Percentiles rank a stretch among this genome's conserved stretches.
Conservation (phyloP, 2,797 vertebrate species). For the Sibirionetta formosa region DNA sequence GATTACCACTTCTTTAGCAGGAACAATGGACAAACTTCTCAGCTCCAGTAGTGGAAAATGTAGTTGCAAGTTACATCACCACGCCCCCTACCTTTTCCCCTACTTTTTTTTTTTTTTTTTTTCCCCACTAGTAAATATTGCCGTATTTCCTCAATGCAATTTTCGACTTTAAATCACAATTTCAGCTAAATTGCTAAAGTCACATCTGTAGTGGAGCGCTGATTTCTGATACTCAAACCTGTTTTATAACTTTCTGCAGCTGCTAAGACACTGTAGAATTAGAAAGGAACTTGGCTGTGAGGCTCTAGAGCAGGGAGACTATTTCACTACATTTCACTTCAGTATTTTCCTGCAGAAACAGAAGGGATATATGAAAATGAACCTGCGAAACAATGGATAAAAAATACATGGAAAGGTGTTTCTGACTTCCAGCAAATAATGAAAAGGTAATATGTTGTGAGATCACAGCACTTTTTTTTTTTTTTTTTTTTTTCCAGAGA, state of each 20-base stretch:
- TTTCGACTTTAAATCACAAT: neutral
- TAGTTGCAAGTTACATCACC: neutral
- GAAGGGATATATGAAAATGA: constrained; percentile 14
- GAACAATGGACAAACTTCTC: neutral
- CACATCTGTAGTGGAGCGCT: neutral
- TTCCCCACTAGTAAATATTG: neutral
- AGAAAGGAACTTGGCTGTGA: constrained; percentile 12
- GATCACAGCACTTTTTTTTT: neutral
- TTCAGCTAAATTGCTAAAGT: neutral
- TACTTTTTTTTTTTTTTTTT: neutral
- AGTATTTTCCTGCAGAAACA: constrained; percentile 24
- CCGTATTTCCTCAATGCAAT: neutral
- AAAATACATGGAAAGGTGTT: neutral
- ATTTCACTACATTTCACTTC: neutral
- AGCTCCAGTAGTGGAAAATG: neutral
- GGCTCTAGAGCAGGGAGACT: neutral
- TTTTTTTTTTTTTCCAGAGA: neutral
- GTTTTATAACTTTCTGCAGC: constrained; percentile 17
- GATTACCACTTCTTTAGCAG: neutral
- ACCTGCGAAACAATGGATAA: neutral
- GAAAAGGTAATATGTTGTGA: neutral
- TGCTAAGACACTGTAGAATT: neutral
- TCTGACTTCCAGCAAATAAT: neutral
- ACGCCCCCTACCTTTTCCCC: neutral
- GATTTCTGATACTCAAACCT: neutral